These are phyloP conservation scores for Crotalus tigris DNA, from an alignment of 2,113 vertebrate genomes.

Conservation along the genomic window DNA sequence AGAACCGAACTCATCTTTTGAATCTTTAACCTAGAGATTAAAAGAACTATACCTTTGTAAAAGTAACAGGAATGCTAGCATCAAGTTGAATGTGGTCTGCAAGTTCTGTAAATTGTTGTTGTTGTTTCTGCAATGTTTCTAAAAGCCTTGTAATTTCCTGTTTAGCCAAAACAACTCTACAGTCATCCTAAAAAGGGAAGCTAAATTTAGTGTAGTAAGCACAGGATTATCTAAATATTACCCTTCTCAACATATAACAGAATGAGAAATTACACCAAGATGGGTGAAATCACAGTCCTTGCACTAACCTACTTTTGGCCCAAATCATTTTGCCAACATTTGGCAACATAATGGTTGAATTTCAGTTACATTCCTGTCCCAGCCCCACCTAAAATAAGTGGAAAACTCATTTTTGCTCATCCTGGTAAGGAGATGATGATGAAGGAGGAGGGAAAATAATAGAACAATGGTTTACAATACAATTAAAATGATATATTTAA, in stretches of 20 bases:
- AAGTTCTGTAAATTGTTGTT: conserved; percentile 96
- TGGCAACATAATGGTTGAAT: background rate
- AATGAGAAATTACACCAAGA: background rate
- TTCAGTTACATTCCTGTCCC: background rate
- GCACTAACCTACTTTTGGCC: background rate
- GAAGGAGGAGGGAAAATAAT: background rate
- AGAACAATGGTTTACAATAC: background rate
- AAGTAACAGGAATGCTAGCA: conserved; percentile 95
- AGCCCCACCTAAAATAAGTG: background rate
- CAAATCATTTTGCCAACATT: background rate
- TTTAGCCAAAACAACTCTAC: conserved; percentile 93
- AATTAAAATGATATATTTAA: background rate
- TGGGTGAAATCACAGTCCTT: background rate
- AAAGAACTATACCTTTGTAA: conserved; percentile 85
- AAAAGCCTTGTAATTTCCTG: conserved; percentile 93
- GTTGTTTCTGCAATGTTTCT: conserved; percentile 94
- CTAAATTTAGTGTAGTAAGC: background rate
- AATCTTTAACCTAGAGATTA: background rate
- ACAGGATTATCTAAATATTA: background rate
- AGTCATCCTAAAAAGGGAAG: conserved; percentile 82
- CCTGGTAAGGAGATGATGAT: background rate
- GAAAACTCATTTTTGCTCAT: background rate
- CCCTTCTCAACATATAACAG: background rate
- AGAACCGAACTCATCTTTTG: background rate
- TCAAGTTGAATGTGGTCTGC: conserved; percentile 94